These are phyloP conservation scores for Empis stercorea DNA, from an alignment of 2,888 invertebrate genomes.

Conservation along the genomic window DNA sequence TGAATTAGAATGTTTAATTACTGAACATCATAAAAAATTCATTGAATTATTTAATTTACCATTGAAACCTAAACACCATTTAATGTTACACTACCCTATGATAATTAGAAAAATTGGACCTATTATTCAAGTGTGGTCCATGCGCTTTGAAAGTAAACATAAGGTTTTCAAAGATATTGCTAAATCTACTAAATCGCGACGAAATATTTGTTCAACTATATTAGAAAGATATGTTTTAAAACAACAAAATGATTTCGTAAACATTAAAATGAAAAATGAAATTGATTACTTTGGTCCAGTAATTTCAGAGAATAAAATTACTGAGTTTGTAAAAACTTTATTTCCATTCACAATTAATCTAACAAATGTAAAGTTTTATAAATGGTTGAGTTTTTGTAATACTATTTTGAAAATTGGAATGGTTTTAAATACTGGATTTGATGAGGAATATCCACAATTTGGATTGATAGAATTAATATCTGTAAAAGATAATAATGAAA, in stretches of 20 bases:
- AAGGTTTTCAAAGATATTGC: slow-evolving; percentile 3
- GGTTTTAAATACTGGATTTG: neutral
- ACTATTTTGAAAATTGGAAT: too few relatives aligned
- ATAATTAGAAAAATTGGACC: slow-evolving; percentile 10
- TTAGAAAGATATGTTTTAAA: slow-evolving; percentile 1
- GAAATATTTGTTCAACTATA: slow-evolving; percentile 3
- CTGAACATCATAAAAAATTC: slow-evolving; percentile 1
- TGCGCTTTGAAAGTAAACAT: slow-evolving; percentile 4
- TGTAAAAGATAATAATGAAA: neutral
- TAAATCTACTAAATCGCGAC: slow-evolving; percentile 1
- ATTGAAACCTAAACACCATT: slow-evolving; percentile 5
- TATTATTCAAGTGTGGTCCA: slow-evolving; percentile 9
- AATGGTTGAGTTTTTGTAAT: neutral
- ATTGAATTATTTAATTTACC: neutral
- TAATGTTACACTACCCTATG: too few relatives aligned
- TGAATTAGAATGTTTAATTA: neutral
- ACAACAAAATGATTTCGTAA: neutral
- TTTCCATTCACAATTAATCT: neutral
- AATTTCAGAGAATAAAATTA: neutral
- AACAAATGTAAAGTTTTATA: neutral
- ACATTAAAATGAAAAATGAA: neutral
- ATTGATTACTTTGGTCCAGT: neutral
- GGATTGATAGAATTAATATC: neutral
- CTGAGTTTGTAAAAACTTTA: neutral
- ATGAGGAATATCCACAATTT: slow-evolving; percentile 1